Base-by-base conservation (phyloP, 1,140 invertebrate species). In the Babylonia areolata region DNA sequence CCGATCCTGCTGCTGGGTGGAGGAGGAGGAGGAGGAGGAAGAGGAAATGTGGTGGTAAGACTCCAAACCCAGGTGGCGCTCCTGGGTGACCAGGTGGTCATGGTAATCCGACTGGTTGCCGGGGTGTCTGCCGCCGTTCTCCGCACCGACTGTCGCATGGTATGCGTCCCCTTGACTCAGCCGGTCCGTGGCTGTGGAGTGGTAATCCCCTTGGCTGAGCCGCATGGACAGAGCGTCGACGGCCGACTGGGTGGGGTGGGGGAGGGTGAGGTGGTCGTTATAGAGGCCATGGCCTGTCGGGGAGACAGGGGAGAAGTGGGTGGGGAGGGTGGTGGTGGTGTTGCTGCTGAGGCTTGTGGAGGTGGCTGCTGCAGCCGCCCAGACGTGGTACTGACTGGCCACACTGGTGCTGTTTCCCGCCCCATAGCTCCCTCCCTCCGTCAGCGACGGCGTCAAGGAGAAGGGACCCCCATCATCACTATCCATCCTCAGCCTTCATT, bases 91-190 rank as follows among this genome's bases (percentile, higher is more conserved):
- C 12, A 84, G 39, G 69, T 84, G 82, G n/a, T 84, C 39, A 37
- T 84, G 64, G n/a, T 84, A 84, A 51, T 82, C 81, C 1, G 81
- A 64, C 81, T 69, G 81, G 40, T 40, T 84, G 81, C n/a, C 81
- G 6, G 39, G 15, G 81, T 64, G 64, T 23, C 69, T 15, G 28
- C 35, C 37, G 35, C 35, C 12, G 6, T 20, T 20, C 3, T 84
- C 82, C 15, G 82, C 23, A 20, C 37, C 54, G 3, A 39, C 64
- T 12, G 69, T 39, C 3, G 46, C 9, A 69, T 84, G 69, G 78
- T 80, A 80, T 35, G 28, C 69, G 1, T 84, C 82, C 40, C 51
- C 33, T 23, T 81, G 80, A 11, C 54, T 51, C 33, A 84, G 81
- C 46, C 81, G 17, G 20, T 84, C 81, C 31, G 78, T 40, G 6